Evolutionary conservation across 37 sponge, comb jelly and placozoan genomes (phyloP), one percentile per base, ranked within the genome.

Genomic region (Haliclona indistincta): DNA sequence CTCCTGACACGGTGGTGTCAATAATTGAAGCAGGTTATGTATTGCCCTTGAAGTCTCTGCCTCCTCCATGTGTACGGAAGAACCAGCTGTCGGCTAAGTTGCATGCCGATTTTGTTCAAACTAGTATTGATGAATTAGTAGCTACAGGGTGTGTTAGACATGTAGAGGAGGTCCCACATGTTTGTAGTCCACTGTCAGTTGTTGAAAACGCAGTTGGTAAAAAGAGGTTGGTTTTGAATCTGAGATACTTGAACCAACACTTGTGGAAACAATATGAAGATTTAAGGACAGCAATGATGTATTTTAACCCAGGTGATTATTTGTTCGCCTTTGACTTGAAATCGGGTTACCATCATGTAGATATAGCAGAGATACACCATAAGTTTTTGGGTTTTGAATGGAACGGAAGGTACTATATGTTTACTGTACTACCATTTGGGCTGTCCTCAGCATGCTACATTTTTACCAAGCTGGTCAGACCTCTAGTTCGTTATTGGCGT

Each of bases 171-270:
- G 19, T 29, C 28, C 69, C 69, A 35, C 20, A 33, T 43, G 62
- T 80, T 33, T 80, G 80, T 70, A 70, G 64, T 35, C 80, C 80
- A 17, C 43, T 80, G 44, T 54, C 56, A 22, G 80, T 80, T 25
- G 71, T 80, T 30, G 36, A 6, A 32, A 76, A 38, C 45, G 28
- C 29, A 25, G 20, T 20, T 29, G 69, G 60, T 1, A 80, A 80
- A 42, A 56, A 43, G 33, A 7, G 71, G 35, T 44, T 80, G 49
- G 71, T 80, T 23, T 40, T 80, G 37, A 49, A 70, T n/a, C 51
- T 78, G 51, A 65, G 68, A 29, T 42, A 54, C 39, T 39, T 78
- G 6, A 78, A 78, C 42, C 55, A 51, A 36, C 49, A 30, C 49
- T 36, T 78, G 38, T 51, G 54, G 52, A 65, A 49, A 41, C 13